A percentile compares a stretch with the other conserved stretches of the same genome.
Conservation (phyloP, 1,140 invertebrate species). For the Tetramorium alpestre region DNA sequence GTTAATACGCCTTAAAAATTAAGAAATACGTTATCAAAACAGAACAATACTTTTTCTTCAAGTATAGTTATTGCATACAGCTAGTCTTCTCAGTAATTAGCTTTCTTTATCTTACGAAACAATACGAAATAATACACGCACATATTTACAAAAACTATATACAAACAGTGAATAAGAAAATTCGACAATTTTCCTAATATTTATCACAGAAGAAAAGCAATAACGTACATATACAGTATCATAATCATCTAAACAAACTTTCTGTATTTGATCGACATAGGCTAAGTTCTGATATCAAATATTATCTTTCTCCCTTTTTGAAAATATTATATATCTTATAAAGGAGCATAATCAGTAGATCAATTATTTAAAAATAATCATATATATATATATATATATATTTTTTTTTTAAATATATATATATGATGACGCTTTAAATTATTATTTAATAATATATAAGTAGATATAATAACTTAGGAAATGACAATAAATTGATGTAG, state of each 20-base stretch:
- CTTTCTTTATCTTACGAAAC: neutral
- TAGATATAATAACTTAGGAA: neutral
- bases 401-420: too few species aligned
- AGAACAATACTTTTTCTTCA: constrained; percentile 33
- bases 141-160: constrained; percentile 71
- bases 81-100: constrained; percentile 39
- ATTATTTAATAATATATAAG: neutral
- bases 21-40: constrained; percentile 46
- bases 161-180: constrained; percentile 53
- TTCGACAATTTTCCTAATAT: constrained; percentile 22
- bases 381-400: too few species aligned
- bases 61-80: constrained; percentile 47
- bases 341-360: neutral
- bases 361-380: constrained; percentile 8
- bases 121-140: constrained; percentile 18
- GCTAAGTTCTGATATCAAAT: neutral
- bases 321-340: constrained; percentile 3
- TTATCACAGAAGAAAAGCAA: constrained; percentile 67
- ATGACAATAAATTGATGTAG: neutral
- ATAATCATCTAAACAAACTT: constrained; percentile 14
- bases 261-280: neutral
- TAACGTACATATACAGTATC: neutral
- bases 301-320: neutral
- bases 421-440: neutral
- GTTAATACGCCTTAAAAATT: constrained; percentile 78